A percentile compares a stretch with the other conserved stretches of the same genome.
Evolutionary conservation across 2,113 vertebrate species (phyloP).

Genomic region (Brachirus orientalis): DNA sequence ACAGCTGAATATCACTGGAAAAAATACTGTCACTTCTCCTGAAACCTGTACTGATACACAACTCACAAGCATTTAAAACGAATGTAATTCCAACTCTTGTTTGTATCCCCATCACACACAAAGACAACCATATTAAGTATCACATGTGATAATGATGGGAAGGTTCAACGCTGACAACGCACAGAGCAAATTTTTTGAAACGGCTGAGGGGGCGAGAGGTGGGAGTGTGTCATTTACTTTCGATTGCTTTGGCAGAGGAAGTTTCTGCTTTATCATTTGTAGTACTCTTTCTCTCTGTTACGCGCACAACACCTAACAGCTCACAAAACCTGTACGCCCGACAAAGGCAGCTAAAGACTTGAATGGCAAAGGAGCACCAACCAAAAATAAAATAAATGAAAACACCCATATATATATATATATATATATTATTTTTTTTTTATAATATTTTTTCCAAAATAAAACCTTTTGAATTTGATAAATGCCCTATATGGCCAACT

Average conservation of each 20-base stretch:
- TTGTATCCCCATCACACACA: constrained; percentile 24
- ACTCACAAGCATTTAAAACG: no score
- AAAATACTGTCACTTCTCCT: constrained; percentile 42
- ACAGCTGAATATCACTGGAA: constrained; percentile 67
- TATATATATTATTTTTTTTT: no score
- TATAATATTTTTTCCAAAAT: no score
- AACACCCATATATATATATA: constrained; percentile 16
- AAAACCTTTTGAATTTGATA: constrained; percentile 26
- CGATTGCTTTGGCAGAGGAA: constrained; percentile 70
- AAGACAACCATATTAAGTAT: constrained; percentile 35
- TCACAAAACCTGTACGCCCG: constrained; percentile 38
- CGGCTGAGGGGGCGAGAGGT: constrained; percentile 3
- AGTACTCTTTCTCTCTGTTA: constrained; percentile 25
- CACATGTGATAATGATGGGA: constrained; percentile 44
- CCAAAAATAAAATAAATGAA: constrained; percentile 26
- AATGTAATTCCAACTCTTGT: constrained; percentile 23
- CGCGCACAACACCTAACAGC: constrained; percentile 29
- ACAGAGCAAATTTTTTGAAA: constrained; percentile 18
- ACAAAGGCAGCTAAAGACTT: constrained; percentile 65
- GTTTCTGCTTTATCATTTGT: constrained; percentile 33
- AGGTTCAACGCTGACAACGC: constrained; percentile 23
- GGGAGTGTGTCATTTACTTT: constrained; percentile 49
- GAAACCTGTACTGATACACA: constrained; percentile 29
- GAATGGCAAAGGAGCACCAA: constrained; percentile 42
- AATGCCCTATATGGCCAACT: constrained; percentile 42